Evolutionary conservation across 2,113 vertebrate genomes (phyloP).

Genomic region (Dromas ardeola): DNA sequence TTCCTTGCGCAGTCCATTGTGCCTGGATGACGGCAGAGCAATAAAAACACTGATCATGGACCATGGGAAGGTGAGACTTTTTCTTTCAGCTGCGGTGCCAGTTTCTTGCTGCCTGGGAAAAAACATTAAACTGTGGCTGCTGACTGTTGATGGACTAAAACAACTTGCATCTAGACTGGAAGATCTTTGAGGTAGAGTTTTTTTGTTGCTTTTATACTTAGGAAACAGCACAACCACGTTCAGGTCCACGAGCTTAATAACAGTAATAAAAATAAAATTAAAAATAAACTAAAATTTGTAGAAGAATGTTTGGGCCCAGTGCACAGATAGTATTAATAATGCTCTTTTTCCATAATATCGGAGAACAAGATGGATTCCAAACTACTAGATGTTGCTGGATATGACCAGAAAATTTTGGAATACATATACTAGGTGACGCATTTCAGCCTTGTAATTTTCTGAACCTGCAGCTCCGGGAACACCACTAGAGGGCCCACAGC

Average conservation of each 20-base stretch:
- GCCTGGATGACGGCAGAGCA: not conserved
- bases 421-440: not conserved
- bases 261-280: not conserved
- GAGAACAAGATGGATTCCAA: not conserved
- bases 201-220: not conserved
- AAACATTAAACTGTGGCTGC: not conserved
- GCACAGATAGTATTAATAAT: not conserved
- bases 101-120: not conserved
- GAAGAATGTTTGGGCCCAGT: not conserved
- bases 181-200: not conserved
- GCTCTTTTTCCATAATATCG: not conserved
- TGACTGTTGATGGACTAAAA: not conserved
- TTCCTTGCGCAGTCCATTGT: not conserved
- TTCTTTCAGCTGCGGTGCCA: not conserved
- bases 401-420: not conserved
- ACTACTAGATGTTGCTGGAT: not conserved
- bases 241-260: not conserved
- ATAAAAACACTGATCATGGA: not conserved
- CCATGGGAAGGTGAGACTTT: not conserved
- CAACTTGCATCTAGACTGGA: not conserved
- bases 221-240: not conserved
- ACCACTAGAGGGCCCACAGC: not conserved
- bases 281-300: not conserved
- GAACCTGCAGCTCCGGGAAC: not conserved
- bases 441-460: not conserved